phyloP scores from a whole-genome alignment of 1,140 invertebrate genomes.

The Penaeus chinensis region DNA sequence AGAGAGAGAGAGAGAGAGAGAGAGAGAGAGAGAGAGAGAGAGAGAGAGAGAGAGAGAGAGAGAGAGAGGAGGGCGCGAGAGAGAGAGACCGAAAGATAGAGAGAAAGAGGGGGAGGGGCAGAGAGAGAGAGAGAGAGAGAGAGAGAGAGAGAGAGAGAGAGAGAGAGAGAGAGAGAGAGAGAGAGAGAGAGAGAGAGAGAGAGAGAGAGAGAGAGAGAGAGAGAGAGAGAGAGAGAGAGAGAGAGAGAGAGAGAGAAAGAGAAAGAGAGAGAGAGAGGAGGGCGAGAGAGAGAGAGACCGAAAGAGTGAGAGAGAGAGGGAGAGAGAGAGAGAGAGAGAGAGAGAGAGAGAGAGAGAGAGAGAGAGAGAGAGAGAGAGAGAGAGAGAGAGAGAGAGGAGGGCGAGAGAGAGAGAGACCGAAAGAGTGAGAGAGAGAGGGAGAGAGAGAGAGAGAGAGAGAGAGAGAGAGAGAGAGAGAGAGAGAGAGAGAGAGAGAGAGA shows the following conservation, averaged over 20 bases:
- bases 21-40: too few relatives aligned
- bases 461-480: too few relatives aligned
- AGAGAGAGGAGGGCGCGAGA: too few relatives aligned
- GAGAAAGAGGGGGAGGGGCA: too few relatives aligned
- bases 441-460: not conserved
- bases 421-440: not conserved
- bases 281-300: slow-evolving; percentile 1
- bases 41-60: too few relatives aligned
- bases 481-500: too few relatives aligned
- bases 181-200: not conserved
- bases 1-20: too few relatives aligned
- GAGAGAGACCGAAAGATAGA: too few relatives aligned
- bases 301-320: not conserved
- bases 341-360: not conserved
- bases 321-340: not conserved
- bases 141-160: not conserved
- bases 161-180: slow-evolving; percentile 15
- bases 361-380: too few relatives aligned
- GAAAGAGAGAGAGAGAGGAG: slow-evolving; percentile 9
- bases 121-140: too few relatives aligned
- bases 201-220: slow-evolving; percentile 10
- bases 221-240: slow-evolving; percentile 15
- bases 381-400: too few relatives aligned
- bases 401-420: too few relatives aligned
- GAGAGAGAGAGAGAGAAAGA: slow-evolving; percentile 9